phyloP scores from a whole-genome alignment of 2,888 invertebrate species.

The Drosophila histrio region DNA sequence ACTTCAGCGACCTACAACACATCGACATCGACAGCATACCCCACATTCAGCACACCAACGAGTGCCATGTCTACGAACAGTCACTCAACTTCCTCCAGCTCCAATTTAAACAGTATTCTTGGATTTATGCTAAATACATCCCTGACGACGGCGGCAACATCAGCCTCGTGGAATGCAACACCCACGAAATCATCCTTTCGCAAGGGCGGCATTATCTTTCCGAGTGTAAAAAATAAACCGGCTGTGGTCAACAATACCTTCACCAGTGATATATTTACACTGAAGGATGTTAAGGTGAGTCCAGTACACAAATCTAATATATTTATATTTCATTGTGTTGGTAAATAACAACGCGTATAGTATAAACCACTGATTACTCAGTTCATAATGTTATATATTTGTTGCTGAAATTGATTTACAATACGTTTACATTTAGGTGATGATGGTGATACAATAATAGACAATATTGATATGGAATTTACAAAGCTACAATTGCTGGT shows the following conservation, averaged over 20 bases:
- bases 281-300: constrained; percentile 92
- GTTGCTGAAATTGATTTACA: not conserved
- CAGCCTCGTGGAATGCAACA: constrained; percentile 51
- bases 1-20: constrained; percentile 2
- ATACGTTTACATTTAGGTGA: not conserved
- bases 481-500: not conserved
- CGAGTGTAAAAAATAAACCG: constrained; percentile 95
- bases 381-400: not conserved
- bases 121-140: constrained; percentile 31
- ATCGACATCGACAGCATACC: constrained; percentile 14
- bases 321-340: too few species aligned
- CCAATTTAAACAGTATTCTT: constrained; percentile 40
- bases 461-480: not conserved
- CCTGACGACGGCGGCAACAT: constrained; percentile 29
- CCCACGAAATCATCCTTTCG: constrained; percentile 85
- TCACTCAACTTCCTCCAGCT: constrained; percentile 51
- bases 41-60: constrained; percentile 21
- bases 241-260: constrained; percentile 93
- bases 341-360: too few species aligned
- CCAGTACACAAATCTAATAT: too few species aligned
- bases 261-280: constrained; percentile 90
- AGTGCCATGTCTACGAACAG: constrained; percentile 5
- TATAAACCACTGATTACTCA: not conserved
- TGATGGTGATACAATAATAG: not conserved
- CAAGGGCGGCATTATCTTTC: constrained; percentile 94